Percentiles rank a stretch among this genome's conserved stretches.
Conservation (phyloP, 2,888 invertebrate genomes). For the Drosophila demipolita region DNA sequence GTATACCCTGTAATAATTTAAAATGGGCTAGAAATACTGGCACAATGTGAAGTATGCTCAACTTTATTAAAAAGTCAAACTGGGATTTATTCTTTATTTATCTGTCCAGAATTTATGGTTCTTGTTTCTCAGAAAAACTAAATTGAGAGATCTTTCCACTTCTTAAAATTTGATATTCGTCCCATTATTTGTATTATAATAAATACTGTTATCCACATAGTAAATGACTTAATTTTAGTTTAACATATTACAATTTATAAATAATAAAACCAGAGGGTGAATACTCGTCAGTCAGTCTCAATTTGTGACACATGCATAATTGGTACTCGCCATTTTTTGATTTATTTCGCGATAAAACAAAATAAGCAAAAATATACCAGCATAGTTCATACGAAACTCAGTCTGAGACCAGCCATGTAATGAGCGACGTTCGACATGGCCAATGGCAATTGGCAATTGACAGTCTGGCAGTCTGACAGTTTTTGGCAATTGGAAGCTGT, state of each 20-base stretch:
- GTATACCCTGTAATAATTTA: conserved; percentile 5
- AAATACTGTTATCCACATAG: not conserved
- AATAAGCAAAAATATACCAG: conserved; percentile 22
- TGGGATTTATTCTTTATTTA: not conserved
- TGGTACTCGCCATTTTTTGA: conserved; percentile 51
- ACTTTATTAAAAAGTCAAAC: not conserved
- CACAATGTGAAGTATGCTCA: not conserved
- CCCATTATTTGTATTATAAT: not conserved
- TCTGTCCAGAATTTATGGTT: not conserved
- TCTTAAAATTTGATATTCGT: not conserved
- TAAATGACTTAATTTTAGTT: not conserved
- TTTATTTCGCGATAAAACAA: conserved; percentile 66
- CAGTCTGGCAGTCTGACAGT: conserved; percentile 43
- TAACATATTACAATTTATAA: not conserved
- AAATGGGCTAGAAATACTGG: conserved; percentile 2
- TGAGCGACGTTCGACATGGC: conserved; percentile 72
- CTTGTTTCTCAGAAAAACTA: not conserved
- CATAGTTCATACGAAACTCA: conserved; percentile 22
- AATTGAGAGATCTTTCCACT: not conserved
- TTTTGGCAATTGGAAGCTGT: conserved; percentile 55
- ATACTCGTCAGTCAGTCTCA: not conserved
- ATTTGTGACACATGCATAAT: not conserved
- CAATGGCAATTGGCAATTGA: conserved; percentile 56
- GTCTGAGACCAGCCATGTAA: conserved; percentile 43
- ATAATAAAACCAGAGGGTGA: conserved; percentile 12